These are phyloP conservation scores for Drosophila sechellia DNA, from an alignment of 1,140 invertebrate genomes.

Conservation along the genomic window DNA sequence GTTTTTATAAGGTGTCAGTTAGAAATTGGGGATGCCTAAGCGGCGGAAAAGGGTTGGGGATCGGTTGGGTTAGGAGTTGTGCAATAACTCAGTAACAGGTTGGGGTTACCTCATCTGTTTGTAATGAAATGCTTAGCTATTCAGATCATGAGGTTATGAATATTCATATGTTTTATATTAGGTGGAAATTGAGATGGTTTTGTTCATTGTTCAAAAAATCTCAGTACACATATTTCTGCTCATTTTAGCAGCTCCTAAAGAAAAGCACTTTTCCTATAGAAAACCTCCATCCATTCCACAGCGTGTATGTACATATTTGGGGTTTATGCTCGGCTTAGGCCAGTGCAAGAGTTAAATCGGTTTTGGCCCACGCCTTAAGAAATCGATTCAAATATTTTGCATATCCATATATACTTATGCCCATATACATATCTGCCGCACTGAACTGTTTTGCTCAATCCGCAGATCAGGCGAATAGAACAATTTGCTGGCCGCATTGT, in stretches of 20 bases:
- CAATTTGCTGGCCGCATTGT: constrained; percentile 56
- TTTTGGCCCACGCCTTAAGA: constrained; percentile 53
- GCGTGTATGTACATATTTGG: constrained; percentile 63
- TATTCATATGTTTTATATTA: neutral
- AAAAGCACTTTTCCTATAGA: constrained; percentile 6
- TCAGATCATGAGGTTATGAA: no score
- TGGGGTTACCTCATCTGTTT: neutral
- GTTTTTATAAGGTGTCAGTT: constrained; percentile 70
- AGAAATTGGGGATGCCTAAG: neutral
- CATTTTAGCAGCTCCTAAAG: constrained; percentile 12
- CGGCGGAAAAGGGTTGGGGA: neutral
- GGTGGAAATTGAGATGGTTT: neutral
- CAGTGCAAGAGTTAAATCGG: constrained; percentile 72
- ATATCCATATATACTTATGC: constrained; percentile 27
- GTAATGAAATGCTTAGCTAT: neutral
- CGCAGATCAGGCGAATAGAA: constrained; percentile 42
- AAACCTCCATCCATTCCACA: neutral
- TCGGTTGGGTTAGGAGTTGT: constrained; percentile 6
- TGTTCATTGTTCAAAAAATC: constrained; percentile 18
- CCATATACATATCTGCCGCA: neutral
- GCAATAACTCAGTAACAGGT: constrained; percentile 6
- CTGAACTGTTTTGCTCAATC: constrained; percentile 44
- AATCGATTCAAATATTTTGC: constrained; percentile 68
- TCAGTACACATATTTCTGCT: constrained; percentile 4
- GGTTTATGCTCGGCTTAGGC: constrained; percentile 64